phyloP scores from a whole-genome alignment of 1,140 invertebrate species.

The Copidosoma floridanum region DNA sequence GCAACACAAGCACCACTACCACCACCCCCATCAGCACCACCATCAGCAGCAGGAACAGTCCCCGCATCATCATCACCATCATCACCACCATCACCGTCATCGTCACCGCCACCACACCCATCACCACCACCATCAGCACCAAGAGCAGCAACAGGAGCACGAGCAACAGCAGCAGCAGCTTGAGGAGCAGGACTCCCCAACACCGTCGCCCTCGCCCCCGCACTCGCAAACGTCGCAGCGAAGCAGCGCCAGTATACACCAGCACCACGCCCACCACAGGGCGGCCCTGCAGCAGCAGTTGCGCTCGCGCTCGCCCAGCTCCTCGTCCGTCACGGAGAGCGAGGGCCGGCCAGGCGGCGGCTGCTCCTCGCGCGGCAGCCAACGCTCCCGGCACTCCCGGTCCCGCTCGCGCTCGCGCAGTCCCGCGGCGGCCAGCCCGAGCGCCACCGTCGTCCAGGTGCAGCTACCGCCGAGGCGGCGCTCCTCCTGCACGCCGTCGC shows the following conservation, averaged over 20 bases:
- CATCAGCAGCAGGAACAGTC: slow-evolving; percentile 22
- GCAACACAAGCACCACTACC: slow-evolving; percentile 34
- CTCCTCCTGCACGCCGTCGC: slow-evolving; percentile 20
- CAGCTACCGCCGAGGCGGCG: slow-evolving; percentile 35
- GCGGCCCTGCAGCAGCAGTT: slow-evolving; percentile 26
- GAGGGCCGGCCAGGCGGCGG: not conserved
- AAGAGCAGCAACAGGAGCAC: slow-evolving; percentile 15
- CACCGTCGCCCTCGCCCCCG: slow-evolving; percentile 31
- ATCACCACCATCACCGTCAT: slow-evolving; percentile 34
- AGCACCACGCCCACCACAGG: slow-evolving; percentile 22
- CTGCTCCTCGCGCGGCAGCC: not conserved
- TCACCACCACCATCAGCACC: slow-evolving; percentile 26
- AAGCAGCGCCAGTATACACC: not conserved
- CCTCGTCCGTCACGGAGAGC: slow-evolving; percentile 25
- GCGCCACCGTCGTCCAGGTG: slow-evolving; percentile 32
- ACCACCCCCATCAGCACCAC: slow-evolving; percentile 32
- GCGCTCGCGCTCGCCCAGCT: slow-evolving; percentile 37
- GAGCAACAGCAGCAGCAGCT: slow-evolving; percentile 24
- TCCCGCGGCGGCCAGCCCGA: not conserved
- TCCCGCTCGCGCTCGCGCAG: slow-evolving; percentile 13
- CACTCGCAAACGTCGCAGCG: slow-evolving; percentile 16
- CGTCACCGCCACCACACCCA: slow-evolving; percentile 35
- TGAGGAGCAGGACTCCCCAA: slow-evolving; percentile 16
- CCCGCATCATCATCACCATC: slow-evolving; percentile 29
- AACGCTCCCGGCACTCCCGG: not conserved